Evolutionary conservation across 2,888 invertebrate genomes (phyloP).

Genomic region (Deilephila porcellus): DNA sequence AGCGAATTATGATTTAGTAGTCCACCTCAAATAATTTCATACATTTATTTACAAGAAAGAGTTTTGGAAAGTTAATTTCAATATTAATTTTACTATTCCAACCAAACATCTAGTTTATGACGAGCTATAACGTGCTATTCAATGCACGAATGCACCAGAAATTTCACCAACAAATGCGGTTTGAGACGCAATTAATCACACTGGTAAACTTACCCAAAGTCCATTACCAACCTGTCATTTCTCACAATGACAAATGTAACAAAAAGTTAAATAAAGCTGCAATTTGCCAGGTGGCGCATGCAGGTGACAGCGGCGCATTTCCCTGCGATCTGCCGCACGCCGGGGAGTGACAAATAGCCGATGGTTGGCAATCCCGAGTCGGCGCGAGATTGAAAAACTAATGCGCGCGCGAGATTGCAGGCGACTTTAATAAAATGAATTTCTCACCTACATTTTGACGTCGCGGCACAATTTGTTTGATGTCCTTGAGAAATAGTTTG

Average conservation of each 20-base stretch:
- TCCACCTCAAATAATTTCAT: no score
- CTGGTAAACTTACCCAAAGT: no score
- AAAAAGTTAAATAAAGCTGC: not conserved
- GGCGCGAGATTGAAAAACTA: conserved; percentile 14
- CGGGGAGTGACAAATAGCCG: conserved; percentile 20
- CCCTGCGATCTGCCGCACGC: not conserved
- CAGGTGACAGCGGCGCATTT: conserved; percentile 20
- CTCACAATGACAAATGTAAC: not conserved
- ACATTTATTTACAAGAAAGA: no score
- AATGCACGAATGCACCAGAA: no score
- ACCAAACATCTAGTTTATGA: no score
- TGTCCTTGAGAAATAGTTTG: not conserved
- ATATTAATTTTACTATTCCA: no score
- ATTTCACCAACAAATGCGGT: no score
- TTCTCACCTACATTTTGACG: conserved; percentile 20
- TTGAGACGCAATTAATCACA: no score
- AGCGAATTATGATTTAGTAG: no score
- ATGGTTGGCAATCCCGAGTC: conserved; percentile 20
- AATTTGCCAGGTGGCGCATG: conserved; percentile 12
- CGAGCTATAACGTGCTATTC: no score
- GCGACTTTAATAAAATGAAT: conserved; percentile 16
- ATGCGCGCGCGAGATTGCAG: not conserved
- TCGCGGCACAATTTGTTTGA: conserved; percentile 3
- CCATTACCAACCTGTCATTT: no score
- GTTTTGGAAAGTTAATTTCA: no score